Conservation (phyloP, 1,140 invertebrate genomes). For the Leptonema lineaticorne region DNA sequence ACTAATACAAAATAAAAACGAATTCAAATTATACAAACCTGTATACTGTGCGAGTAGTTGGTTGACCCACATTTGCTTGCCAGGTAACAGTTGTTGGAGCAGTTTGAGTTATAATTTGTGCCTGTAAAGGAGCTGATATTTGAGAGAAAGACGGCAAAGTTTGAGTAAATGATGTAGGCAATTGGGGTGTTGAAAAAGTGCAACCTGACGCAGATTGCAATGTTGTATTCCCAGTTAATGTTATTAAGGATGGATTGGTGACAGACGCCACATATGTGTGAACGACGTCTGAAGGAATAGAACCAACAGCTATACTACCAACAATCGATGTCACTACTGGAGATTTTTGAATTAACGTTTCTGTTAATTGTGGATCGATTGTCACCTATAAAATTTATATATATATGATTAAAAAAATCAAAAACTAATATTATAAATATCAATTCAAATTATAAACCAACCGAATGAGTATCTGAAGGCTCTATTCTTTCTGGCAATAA, state of each 20-base stretch:
- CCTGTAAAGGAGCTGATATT: conserved; percentile 24
- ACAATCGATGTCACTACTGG: conserved; percentile 35
- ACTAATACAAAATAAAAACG: background rate
- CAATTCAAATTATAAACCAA: background rate
- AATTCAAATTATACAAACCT: conserved; percentile 26
- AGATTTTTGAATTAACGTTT: conserved; percentile 25
- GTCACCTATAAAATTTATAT: conserved; percentile 30
- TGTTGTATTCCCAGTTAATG: conserved; percentile 18
- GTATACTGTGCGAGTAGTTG: conserved; percentile 37
- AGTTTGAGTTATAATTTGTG: conserved; percentile 30
- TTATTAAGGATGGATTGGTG: conserved; percentile 23
- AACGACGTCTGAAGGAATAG: conserved; percentile 30
- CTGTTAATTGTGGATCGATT: conserved; percentile 22
- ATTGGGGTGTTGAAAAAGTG: conserved; percentile 16
- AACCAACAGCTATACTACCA: conserved; percentile 34
- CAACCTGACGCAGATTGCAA: conserved; percentile 18
- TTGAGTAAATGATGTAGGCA: conserved; percentile 31
- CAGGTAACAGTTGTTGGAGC: conserved; percentile 29
- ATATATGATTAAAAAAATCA: too few species aligned
- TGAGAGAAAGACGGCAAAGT: conserved; percentile 35
- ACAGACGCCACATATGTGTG: conserved; percentile 31
- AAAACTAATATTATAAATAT: background rate
- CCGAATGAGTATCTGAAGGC: conserved; percentile 2
- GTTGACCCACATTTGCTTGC: conserved; percentile 33
- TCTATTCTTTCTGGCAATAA: conserved; percentile 5